Conservation (phyloP, 92 coral and sea anemone species). For the Pocillopora grandis region DNA sequence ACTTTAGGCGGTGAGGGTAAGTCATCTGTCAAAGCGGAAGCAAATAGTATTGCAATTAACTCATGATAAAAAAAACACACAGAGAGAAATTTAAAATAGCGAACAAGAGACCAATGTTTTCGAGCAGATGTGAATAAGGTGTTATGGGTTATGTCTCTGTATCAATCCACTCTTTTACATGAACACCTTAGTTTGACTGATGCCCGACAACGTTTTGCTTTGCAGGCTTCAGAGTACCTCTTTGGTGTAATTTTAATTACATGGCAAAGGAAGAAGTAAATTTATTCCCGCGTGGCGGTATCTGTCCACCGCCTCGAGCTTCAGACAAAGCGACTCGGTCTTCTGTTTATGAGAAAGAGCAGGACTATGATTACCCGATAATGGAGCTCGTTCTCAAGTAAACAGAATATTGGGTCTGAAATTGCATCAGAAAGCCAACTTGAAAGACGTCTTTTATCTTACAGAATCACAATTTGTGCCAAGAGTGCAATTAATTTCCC, state of each 20-base stretch:
- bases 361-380: background rate
- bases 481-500: conserved; percentile 56
- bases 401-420: conserved; percentile 28
- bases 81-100: too few relatives aligned
- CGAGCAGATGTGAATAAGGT: too few relatives aligned
- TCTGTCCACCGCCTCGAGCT: background rate
- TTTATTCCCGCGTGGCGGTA: background rate
- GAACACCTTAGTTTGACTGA: background rate
- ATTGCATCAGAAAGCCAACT: conserved; percentile 46
- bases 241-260: background rate
- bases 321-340: conserved; percentile 23
- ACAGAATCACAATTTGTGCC: conserved; percentile 48
- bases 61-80: too few relatives aligned
- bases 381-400: background rate
- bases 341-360: conserved; percentile 28
- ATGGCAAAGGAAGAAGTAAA: conserved; percentile 6
- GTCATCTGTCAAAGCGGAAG: too few relatives aligned
- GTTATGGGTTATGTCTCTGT: background rate
- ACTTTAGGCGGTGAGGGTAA: too few relatives aligned
- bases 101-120: too few relatives aligned
- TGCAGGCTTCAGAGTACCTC: too few relatives aligned
- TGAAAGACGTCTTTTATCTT: conserved; percentile 41
- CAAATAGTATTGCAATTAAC: too few relatives aligned
- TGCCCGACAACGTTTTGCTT: too few relatives aligned
- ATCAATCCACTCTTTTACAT: background rate